Evolutionary conservation across 2,888 invertebrate genomes (phyloP).

Genomic region (Eupithecia subfuscata): DNA sequence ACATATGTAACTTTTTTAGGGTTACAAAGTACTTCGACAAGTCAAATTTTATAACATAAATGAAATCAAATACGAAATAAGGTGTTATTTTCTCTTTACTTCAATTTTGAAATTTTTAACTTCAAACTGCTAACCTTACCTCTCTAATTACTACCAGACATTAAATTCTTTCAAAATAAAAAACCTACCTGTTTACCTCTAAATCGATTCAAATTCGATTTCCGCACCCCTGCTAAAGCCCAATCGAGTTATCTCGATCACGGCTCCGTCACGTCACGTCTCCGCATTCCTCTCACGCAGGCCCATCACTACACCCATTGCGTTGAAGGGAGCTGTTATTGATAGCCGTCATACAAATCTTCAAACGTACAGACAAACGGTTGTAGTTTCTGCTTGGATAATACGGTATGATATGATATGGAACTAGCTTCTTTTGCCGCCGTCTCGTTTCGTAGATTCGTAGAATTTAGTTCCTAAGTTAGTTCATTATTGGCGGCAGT

Average conservation of each 20-base stretch:
- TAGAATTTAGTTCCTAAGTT: too few relatives aligned
- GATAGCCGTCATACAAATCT: slow-evolving; percentile 5
- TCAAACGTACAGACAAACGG: not conserved
- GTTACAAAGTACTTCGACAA: too few relatives aligned
- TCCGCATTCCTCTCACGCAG: not conserved
- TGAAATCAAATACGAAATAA: too few relatives aligned
- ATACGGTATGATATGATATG: too few relatives aligned
- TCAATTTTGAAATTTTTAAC: not conserved
- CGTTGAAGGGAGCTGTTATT: slow-evolving; percentile 10
- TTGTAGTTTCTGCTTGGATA: too few relatives aligned
- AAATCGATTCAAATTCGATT: slow-evolving; percentile 7
- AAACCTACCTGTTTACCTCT: slow-evolving; percentile 7
- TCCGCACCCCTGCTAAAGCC: not conserved
- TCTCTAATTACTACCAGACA: not conserved
- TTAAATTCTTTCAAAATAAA: not conserved
- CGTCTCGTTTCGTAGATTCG: too few relatives aligned
- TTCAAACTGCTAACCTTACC: not conserved
- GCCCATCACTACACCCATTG: not conserved
- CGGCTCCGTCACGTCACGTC: not conserved
- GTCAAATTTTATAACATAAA: too few relatives aligned
- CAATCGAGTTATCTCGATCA: slow-evolving; percentile 10
- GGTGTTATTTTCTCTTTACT: too few relatives aligned
- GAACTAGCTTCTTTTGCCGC: too few relatives aligned
- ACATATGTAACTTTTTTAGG: too few relatives aligned
- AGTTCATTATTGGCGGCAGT: too few relatives aligned